phyloP scores from a whole-genome alignment of 2,888 invertebrate genomes.

The Spilosoma lubricipeda region DNA sequence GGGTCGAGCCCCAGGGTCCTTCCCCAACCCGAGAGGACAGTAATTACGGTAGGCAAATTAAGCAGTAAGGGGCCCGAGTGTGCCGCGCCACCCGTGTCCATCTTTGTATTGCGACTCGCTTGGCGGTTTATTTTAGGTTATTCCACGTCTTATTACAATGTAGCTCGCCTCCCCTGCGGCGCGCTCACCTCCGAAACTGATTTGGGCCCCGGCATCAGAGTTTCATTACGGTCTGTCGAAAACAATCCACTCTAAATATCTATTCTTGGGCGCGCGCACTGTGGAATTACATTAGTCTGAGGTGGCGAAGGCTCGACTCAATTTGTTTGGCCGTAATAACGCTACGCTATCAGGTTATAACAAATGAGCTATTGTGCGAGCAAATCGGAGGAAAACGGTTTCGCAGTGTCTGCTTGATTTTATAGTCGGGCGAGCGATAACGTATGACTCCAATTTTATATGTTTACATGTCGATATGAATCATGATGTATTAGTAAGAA shows the following conservation, averaged over 20 bases:
- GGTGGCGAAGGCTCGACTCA: conserved; percentile 86
- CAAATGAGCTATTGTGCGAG: conserved; percentile 85
- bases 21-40: conserved; percentile 85
- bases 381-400: conserved; percentile 81
- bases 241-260: conserved; percentile 87
- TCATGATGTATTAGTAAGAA: conserved; percentile 41
- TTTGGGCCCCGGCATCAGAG: conserved; percentile 84
- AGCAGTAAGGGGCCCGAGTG: conserved; percentile 81
- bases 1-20: conserved; percentile 81
- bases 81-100: conserved; percentile 75
- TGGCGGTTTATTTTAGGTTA: conserved; percentile 85
- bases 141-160: conserved; percentile 86
- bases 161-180: conserved; percentile 83
- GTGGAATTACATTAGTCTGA: conserved; percentile 86
- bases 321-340: conserved; percentile 86
- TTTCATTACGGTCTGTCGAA: conserved; percentile 87
- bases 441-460: conserved; percentile 40
- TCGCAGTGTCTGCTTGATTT: conserved; percentile 78
- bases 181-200: conserved; percentile 84
- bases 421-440: conserved; percentile 62
- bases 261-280: conserved; percentile 85
- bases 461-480: conserved; percentile 37
- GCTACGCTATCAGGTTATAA: conserved; percentile 84
- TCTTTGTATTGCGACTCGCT: conserved; percentile 75
- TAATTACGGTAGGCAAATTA: conserved; percentile 88